phyloP scores from a whole-genome alignment of 2,797 vertebrate genomes.

The Sebastes cheni region DNA sequence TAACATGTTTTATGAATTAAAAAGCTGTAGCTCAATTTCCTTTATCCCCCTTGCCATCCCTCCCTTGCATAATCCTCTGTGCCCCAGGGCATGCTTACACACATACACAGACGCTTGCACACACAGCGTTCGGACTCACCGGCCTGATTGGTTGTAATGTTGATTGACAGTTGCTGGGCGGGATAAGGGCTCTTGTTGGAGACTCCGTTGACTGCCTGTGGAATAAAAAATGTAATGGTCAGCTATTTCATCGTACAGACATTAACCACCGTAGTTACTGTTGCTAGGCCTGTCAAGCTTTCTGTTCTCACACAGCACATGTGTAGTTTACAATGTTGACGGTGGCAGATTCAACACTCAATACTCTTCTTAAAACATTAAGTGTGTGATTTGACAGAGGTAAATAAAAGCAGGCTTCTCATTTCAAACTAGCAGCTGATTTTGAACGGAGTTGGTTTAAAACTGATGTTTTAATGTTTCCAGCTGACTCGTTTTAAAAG shows the following conservation, averaged over 20 bases:
- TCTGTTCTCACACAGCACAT: not conserved
- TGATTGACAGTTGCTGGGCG: constrained; percentile 92
- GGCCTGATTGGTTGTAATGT: constrained; percentile 96
- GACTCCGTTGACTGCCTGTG: constrained; percentile 91
- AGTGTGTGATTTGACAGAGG: not conserved
- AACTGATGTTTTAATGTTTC: not conserved
- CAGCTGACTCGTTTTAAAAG: not conserved
- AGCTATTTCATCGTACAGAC: constrained; percentile 2
- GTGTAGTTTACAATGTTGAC: not conserved
- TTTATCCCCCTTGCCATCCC: constrained; percentile 63
- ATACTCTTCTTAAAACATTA: not conserved
- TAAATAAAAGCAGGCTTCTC: not conserved
- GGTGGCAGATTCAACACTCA: not conserved
- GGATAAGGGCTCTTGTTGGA: constrained; percentile 93
- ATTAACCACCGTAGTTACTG: not conserved
- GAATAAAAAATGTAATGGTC: constrained; percentile 35
- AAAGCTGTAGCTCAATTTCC: constrained; percentile 74
- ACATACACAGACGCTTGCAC: not conserved
- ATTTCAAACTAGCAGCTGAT: not conserved
- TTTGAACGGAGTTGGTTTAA: not conserved
- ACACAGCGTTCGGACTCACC: constrained; percentile 78
- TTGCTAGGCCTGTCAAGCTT: not conserved
- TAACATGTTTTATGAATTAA: constrained; percentile 80
- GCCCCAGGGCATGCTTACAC: constrained; percentile 51
- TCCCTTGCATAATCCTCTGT: constrained; percentile 55